These are phyloP conservation scores for Ispidina lecontei DNA, from an alignment of 2,797 vertebrate genomes.

Conservation along the genomic window DNA sequence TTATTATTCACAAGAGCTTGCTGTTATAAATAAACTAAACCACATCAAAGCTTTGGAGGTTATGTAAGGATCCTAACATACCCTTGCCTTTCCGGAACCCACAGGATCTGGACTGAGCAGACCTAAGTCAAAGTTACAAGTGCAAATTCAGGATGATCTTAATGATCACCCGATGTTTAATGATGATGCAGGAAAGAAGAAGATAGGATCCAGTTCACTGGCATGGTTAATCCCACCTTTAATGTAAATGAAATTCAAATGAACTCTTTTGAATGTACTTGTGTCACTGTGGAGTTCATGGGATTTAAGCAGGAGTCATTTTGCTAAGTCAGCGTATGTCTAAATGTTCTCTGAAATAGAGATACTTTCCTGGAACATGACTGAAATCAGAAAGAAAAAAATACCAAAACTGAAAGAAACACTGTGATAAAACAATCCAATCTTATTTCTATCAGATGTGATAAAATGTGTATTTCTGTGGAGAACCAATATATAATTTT, in stretches of 20 bases:
- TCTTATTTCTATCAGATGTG: neutral
- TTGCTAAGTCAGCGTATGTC: neutral
- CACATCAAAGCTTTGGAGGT: conserved; percentile 54
- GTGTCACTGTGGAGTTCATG: neutral
- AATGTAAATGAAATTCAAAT: neutral
- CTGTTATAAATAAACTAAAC: conserved; percentile 65
- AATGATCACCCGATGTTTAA: neutral
- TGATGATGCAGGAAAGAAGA: neutral
- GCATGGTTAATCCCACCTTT: neutral
- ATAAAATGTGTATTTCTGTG: neutral
- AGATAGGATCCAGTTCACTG: neutral
- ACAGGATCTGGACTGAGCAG: neutral
- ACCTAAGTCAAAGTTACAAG: neutral
- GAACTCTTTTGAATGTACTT: neutral
- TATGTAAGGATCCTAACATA: conserved; percentile 40
- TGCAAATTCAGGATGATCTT: neutral
- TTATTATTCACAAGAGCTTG: conserved; percentile 32
- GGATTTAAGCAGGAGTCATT: neutral
- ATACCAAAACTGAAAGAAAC: neutral
- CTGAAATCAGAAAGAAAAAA: neutral
- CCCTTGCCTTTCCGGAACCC: conserved; percentile 1
- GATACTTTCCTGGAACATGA: neutral
- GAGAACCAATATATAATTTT: neutral
- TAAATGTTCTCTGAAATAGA: neutral
- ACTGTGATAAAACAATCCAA: neutral